Evolutionary conservation across 2,797 vertebrate genomes (phyloP), one percentile per base, ranked within the genome.

Genomic region (Eulemur albifrons): DNA sequence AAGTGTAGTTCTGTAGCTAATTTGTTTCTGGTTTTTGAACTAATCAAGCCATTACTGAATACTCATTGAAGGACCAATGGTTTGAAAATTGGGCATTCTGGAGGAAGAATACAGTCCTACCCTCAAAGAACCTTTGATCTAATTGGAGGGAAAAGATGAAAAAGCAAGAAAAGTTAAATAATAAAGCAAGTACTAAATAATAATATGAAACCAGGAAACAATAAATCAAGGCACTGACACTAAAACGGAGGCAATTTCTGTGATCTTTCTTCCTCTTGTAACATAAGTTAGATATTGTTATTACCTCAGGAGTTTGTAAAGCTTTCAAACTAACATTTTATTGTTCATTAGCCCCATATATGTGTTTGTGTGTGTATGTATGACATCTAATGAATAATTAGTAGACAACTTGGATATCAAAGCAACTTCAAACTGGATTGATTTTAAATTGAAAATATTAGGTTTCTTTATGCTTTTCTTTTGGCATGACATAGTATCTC

Each of bases 71-170:
- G 40, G 32, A 13, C 17, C 48, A 69, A 63, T 54, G 17, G 63
- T 79, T 95, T 72, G 15, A 59, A 90, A 87, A 90, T 54, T 80
- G 65, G 35, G n/a, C 88, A 77, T 91, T 83, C 45, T 83, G 35
- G 12, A 79, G 43, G 13, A 90, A 73, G 48, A 89, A 70, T 38
- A 87, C 17, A 30, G 25, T 77, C 5, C 23, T 65, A 65, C 32
- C 72, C 63, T 85, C 92, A 96, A 95, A 96, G 92, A 96, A 94
- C 30, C 45, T 95, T 95, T 90, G 50, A 86, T 94, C 67, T 96
- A 88, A 80, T 61, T 90, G 59, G 35, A 82, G 40, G 97, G 48
- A 95, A 85, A 63, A 94, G 38, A 93, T 48, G 93, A 88, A 89
- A 32, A 69, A 76, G 63, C 2, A 59, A 83, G 76, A 85, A 86